Evolutionary conservation across 2,113 vertebrate genomes (phyloP).

Genomic region (Sylvietta virens): DNA sequence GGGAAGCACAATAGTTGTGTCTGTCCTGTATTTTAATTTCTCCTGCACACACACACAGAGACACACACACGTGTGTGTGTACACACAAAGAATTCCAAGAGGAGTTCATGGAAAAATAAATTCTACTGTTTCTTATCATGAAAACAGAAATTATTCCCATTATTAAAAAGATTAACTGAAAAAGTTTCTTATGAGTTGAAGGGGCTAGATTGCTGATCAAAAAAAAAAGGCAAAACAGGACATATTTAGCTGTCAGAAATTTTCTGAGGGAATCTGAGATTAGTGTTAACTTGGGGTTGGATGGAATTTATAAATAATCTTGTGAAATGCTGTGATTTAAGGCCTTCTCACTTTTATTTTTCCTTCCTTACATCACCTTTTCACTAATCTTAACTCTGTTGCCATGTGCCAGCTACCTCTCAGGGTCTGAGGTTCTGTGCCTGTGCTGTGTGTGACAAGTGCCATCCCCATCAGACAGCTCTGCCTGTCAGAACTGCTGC

Average conservation of each 20-base stretch:
- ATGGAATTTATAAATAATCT: not conserved
- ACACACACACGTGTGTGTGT: no score
- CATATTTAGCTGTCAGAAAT: not conserved
- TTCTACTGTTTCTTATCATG: not conserved
- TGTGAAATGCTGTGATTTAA: not conserved
- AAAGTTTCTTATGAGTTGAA: not conserved
- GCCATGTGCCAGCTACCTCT: not conserved
- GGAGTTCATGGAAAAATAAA: not conserved
- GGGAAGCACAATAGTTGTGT: not conserved
- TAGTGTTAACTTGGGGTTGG: not conserved
- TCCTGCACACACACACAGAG: not conserved
- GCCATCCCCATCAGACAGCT: not conserved
- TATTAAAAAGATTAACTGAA: not conserved
- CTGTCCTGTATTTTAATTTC: not conserved
- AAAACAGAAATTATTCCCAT: not conserved
- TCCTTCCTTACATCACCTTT: not conserved
- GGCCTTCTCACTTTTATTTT: not conserved
- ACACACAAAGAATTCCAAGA: not conserved
- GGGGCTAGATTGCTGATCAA: not conserved
- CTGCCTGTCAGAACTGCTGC: not conserved
- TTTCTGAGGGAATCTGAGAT: not conserved
- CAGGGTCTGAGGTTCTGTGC: not conserved
- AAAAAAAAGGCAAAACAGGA: not conserved
- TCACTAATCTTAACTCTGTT: not conserved
- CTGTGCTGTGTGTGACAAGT: accelerated